These are phyloP conservation scores for Cynaeus angustus DNA, from an alignment of 2,888 invertebrate genomes.

Conservation along the genomic window DNA sequence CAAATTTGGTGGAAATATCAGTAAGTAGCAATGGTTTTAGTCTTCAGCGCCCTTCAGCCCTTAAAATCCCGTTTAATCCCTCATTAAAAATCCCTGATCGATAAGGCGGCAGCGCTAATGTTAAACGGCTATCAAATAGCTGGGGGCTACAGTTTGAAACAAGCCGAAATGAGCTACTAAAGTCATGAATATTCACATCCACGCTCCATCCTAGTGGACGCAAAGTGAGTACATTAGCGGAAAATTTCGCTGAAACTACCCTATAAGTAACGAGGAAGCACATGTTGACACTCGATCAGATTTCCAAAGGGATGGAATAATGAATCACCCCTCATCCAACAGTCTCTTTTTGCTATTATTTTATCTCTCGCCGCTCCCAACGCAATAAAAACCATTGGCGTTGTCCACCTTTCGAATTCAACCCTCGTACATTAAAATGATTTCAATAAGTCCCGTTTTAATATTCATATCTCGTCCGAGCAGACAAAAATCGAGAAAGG, in stretches of 20 bases:
- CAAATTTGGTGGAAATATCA: too few species aligned
- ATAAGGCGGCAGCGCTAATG: slow-evolving; percentile 46
- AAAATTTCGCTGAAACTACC: slow-evolving; percentile 29
- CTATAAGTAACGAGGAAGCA: slow-evolving; percentile 17
- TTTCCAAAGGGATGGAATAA: slow-evolving; percentile 13
- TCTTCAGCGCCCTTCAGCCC: neutral
- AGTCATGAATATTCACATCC: slow-evolving; percentile 63
- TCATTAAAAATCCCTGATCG: slow-evolving; percentile 48
- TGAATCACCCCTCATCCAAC: too few species aligned
- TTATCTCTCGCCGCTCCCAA: neutral
- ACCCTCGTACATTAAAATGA: slow-evolving; percentile 52
- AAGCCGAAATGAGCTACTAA: slow-evolving; percentile 56
- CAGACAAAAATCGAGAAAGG: slow-evolving; percentile 54
- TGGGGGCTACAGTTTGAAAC: slow-evolving; percentile 51
- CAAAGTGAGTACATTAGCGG: slow-evolving; percentile 54
- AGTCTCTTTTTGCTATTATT: slow-evolving; percentile 1
- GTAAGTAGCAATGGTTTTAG: too few species aligned
- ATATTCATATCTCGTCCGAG: slow-evolving; percentile 56
- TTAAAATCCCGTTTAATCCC: slow-evolving; percentile 25
- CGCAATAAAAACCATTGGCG: slow-evolving; percentile 20
- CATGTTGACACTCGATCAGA: slow-evolving; percentile 47
- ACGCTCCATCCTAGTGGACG: slow-evolving; percentile 58
- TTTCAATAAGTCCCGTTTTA: slow-evolving; percentile 54
- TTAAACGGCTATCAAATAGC: slow-evolving; percentile 53
- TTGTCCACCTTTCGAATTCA: slow-evolving; percentile 44